These are phyloP conservation scores for Drosophila melanosoma DNA, from an alignment of 2,888 invertebrate species.

Conservation along the genomic window DNA sequence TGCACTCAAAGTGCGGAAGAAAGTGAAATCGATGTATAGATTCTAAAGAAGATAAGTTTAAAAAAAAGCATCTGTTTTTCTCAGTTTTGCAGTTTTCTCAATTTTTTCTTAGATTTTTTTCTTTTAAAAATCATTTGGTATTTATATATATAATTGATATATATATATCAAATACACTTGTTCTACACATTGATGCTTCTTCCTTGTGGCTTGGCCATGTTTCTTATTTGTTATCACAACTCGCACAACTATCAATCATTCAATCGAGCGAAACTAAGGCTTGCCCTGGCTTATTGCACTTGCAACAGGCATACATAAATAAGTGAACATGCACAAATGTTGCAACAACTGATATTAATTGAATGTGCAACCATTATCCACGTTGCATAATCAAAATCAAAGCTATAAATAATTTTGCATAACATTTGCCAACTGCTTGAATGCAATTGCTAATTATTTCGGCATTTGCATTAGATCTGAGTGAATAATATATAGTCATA, in stretches of 20 bases:
- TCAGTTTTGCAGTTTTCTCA: too few species aligned
- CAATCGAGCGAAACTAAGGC: neutral
- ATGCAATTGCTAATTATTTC: conserved; percentile 67
- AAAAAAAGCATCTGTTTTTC: too few species aligned
- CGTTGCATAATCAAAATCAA: conserved; percentile 53
- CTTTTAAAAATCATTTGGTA: neutral
- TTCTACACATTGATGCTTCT: neutral
- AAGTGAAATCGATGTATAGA: neutral
- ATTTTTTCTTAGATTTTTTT: neutral
- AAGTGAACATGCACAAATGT: neutral
- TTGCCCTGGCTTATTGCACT: neutral
- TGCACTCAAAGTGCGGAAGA: too few species aligned
- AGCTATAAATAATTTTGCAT: conserved; percentile 31
- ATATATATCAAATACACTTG: neutral
- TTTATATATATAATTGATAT: neutral
- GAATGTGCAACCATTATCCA: conserved; percentile 33
- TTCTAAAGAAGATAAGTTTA: neutral
- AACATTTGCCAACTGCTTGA: conserved; percentile 41
- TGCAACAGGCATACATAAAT: conserved; percentile 2
- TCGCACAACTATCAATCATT: neutral
- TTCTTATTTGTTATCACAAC: neutral
- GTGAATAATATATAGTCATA: conserved; percentile 27
- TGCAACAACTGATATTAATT: conserved; percentile 35
- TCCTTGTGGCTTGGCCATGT: neutral
- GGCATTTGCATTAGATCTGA: conserved; percentile 33